Evolutionary conservation across 2,113 vertebrate genomes (phyloP).

Genomic region (Oreochromis tanganicae): DNA sequence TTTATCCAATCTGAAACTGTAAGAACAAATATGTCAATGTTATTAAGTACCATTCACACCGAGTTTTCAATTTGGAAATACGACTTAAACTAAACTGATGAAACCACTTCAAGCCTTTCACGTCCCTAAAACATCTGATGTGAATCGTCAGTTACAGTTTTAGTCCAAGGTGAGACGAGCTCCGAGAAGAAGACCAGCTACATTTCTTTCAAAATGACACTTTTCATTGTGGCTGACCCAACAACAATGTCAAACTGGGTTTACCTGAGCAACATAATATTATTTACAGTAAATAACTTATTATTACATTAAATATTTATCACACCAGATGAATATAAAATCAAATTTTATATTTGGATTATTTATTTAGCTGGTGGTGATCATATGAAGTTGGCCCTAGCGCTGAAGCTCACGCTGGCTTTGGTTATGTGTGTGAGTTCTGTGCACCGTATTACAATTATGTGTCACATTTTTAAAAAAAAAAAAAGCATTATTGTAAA

Average conservation of each 20-base stretch:
- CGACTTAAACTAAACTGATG: neutral
- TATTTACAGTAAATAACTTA: neutral
- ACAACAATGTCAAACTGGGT: neutral
- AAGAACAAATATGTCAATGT: neutral
- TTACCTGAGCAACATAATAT: neutral
- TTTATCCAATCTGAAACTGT: neutral
- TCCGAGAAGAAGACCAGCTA: neutral
- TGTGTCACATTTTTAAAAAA: neutral
- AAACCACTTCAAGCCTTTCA: neutral
- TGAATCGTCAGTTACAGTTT: neutral
- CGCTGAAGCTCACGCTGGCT: neutral
- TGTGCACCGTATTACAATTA: neutral
- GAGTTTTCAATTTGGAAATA: neutral
- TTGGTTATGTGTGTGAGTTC: neutral
- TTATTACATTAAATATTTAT: neutral
- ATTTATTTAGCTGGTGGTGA: neutral
- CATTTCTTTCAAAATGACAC: neutral
- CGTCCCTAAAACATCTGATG: neutral
- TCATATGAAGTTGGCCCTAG: neutral
- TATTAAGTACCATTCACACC: neutral
- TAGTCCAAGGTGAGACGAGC: neutral
- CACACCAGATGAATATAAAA: neutral
- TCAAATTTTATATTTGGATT: neutral
- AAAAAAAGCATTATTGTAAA: neutral
- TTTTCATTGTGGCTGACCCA: neutral